Percentiles rank a stretch among this genome's conserved stretches.
Conservation (phyloP, 2,113 vertebrate genomes). For the Pipra filicauda region DNA sequence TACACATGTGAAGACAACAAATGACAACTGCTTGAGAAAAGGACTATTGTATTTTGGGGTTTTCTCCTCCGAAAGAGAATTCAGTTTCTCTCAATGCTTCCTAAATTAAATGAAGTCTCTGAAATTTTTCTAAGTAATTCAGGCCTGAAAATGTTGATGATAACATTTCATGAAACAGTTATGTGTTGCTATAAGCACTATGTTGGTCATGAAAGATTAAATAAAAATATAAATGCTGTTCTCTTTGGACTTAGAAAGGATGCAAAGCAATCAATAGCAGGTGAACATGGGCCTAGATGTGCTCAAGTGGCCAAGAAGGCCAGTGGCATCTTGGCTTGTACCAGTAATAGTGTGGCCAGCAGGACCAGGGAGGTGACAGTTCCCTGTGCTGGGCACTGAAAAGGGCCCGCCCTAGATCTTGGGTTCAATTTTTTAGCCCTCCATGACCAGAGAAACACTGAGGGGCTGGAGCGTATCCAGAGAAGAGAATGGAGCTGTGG, state of each 20-base stretch:
- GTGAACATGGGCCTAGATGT: background rate
- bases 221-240: background rate
- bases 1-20: background rate
- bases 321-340: no score
- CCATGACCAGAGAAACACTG: background rate
- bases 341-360: no score
- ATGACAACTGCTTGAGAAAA: background rate
- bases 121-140: background rate
- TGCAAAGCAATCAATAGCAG: background rate
- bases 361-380: no score
- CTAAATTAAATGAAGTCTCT: background rate
- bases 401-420: no score
- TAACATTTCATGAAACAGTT: background rate
- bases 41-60: fast-evolving
- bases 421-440: no score
- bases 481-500: background rate
- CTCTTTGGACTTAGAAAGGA: background rate
- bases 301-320: background rate
- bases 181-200: background rate
- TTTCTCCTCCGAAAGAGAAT: background rate
- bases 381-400: no score
- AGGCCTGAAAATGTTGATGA: background rate
- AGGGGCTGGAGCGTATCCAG: background rate
- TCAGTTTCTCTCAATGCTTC: background rate
- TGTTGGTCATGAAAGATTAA: background rate